phyloP scores from a whole-genome alignment of 1,140 invertebrate species.

The Triops longicaudatus region DNA sequence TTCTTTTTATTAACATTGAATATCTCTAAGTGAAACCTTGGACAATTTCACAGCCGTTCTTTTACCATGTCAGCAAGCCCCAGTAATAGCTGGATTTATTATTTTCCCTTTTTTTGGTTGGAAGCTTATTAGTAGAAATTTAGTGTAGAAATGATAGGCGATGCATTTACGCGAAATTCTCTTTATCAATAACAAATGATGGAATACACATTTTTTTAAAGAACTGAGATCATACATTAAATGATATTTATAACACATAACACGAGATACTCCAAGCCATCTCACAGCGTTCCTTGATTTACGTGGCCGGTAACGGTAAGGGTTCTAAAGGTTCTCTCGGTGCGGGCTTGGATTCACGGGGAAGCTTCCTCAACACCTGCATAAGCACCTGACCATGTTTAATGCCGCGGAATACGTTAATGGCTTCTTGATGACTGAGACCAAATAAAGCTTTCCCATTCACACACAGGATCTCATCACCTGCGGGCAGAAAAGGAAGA shows the following conservation, averaged over 20 bases:
- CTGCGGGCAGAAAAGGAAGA: neutral
- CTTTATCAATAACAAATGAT: neutral
- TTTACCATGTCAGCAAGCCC: neutral
- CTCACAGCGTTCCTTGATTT: too few relatives aligned
- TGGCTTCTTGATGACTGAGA: constrained; percentile 23
- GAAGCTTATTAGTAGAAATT: constrained; percentile 9
- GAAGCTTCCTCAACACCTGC: constrained; percentile 24
- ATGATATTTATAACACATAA: neutral
- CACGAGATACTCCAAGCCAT: too few relatives aligned
- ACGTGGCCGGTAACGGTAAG: constrained; percentile 6
- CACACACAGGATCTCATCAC: constrained; percentile 25
- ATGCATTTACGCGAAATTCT: neutral
- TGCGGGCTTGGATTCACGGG: constrained; percentile 13
- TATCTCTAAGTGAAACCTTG: neutral
- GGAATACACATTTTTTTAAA: constrained; percentile 14
- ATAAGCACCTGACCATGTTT: constrained; percentile 21
- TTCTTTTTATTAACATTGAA: neutral
- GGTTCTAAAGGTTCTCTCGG: neutral
- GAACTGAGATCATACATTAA: neutral
- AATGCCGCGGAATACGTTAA: constrained; percentile 23
- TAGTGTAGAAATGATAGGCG: neutral
- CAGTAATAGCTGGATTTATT: too few relatives aligned
- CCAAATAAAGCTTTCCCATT: constrained; percentile 23
- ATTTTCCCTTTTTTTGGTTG: neutral
- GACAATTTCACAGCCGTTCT: neutral